Evolutionary conservation across 2,113 vertebrate genomes (phyloP), one percentile per base, ranked within the genome.

Genomic region (Lepidothrix coronata): DNA sequence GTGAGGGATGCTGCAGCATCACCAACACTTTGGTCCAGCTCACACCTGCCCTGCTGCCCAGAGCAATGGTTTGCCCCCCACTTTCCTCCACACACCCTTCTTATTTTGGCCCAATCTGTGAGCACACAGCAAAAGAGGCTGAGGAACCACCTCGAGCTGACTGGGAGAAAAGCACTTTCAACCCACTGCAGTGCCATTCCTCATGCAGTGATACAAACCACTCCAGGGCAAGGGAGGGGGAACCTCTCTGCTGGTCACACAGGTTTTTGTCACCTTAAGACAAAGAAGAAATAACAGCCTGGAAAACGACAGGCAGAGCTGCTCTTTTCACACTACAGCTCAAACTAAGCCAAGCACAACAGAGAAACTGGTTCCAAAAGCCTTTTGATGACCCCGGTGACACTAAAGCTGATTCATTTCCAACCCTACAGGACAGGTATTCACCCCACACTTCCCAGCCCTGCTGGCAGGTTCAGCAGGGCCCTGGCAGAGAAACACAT

Each of bases 151-250:
- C 58, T 62, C 61, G 23, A 33, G 58, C 18, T 37, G 39, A 12
- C 30, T n/a, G 25, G 37, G 14, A 51, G 24, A 55, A 75, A 13
- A 43, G 71, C 75, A 24, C 62, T 72, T 88, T 13, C 8, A 46
- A 59, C 19, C 9, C 18, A 55, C 70, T 75, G n/a, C 51, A 75
- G 22, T 6, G 49, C 59, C 70, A 37, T 5, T 49, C 8, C 10
- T 6, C 0, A 5, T 4, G 24, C 1, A 20, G 67, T 30, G n/a
- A 30, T 0, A 46, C 52, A 63, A 55, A 78, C 30, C 54, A 19
- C 1, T 30, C n/a, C 59, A 58, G 76, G 27, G 30, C 24, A 3
- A 63, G 74, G 62, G 35, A 58, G 31, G 20, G 43, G 43, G 30
- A 65, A 21, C 4, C 44, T 28, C 61, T 41, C 4, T 2, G 55